Base-by-base conservation (phyloP, 2,888 invertebrate genomes). In the Drosophila atripex region DNA sequence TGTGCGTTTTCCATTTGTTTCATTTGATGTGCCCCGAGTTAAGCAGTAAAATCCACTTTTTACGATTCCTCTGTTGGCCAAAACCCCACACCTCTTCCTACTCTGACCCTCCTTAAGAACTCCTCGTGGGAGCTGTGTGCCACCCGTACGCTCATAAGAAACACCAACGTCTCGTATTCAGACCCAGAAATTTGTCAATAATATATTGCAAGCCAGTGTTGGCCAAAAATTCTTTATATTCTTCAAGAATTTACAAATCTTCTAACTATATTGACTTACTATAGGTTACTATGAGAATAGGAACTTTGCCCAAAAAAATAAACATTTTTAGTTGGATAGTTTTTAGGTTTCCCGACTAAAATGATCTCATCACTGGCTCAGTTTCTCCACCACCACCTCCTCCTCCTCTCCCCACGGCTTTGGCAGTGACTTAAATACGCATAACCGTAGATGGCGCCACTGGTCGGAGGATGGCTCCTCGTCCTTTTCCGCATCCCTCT, bases 11-110 rank as follows among this genome's bases (percentile, higher is more conserved):
- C 72, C 86, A 84, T 84, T 84, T 76, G 76, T 68, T 77, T 73
- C 74, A 83, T 86, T 79, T 80, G 80, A 58, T 86, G 76, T 76
- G 74, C 69, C 69, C 75, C 76, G 74, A 79, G 75, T 88, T 86
- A 87, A 85, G 86, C 86, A 86, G 73, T 68, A 73, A 85, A 85
- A 85, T 88, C 86, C 88, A 75, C 76, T 79, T 88, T 87, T 85
- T 85, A 85, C 76, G 84, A 63, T 63, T 56, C 28, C 49, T 38
- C 23, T 7, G 23, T 14, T 50, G 38, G 39, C 14, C 66, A 47
- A 28, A 18, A 43, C 30, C 47, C 32, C 32, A 35, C 23, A 2
- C 3, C 25, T 3, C 14, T 16, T 52, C 39, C 35, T 39, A 14
- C 52, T 23, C 38, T 30, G 8, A 16, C 58, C 32, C 49, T 35